Conservation (phyloP, 2,888 invertebrate genomes). For the Molanna angustata region DNA sequence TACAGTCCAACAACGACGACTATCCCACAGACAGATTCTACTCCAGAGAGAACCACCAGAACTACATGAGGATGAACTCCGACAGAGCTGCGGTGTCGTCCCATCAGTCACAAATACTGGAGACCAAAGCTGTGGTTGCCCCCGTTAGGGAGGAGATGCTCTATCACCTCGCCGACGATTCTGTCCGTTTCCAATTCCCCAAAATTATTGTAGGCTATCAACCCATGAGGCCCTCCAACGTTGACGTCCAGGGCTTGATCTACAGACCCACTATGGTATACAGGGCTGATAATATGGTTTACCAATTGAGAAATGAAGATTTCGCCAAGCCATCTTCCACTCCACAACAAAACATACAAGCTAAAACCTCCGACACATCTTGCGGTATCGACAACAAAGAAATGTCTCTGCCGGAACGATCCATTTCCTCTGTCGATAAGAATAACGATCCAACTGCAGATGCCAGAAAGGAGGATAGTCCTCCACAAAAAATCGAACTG, state of each 20-base stretch:
- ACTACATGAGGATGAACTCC: conserved; percentile 31
- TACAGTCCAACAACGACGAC: conserved; percentile 19
- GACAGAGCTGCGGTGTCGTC: conserved; percentile 14
- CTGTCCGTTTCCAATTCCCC: conserved; percentile 30
- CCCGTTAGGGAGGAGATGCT: conserved; percentile 25
- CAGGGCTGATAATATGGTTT: conserved; percentile 34
- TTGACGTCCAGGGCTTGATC: conserved; percentile 27
- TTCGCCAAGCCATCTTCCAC: conserved; percentile 22
- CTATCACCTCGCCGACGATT: conserved; percentile 29
- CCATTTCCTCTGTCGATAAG: not conserved
- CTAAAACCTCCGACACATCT: not conserved
- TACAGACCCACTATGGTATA: conserved; percentile 37
- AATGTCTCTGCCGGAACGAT: not conserved
- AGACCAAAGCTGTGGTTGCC: not conserved
- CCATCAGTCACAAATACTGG: conserved; percentile 6
- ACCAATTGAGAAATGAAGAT: conserved; percentile 35
- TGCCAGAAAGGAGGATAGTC: not conserved
- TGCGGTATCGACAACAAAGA: not conserved
- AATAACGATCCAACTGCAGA: too few species aligned
- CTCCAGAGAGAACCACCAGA: conserved; percentile 34
- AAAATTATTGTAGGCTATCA: conserved; percentile 43
- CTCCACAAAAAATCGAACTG: not conserved
- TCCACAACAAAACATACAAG: not conserved
- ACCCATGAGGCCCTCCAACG: conserved; percentile 28
- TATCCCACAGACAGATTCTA: conserved; percentile 37